Conservation (phyloP, 2,113 vertebrate species). For the Dinomys branickii region DNA sequence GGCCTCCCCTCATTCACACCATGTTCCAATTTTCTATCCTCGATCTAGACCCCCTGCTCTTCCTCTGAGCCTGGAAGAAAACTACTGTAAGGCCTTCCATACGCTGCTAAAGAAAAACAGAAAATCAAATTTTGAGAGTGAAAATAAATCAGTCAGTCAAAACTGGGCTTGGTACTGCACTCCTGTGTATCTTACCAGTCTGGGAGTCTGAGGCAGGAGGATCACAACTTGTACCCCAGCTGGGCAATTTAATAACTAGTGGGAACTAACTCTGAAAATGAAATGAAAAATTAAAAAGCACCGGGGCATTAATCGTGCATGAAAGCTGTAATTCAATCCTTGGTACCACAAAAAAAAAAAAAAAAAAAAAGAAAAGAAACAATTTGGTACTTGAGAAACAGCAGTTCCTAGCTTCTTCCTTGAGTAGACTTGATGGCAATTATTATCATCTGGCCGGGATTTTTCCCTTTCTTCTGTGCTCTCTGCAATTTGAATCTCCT, state of each 20-base stretch:
- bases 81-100: background rate
- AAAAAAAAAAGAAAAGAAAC: too few relatives aligned
- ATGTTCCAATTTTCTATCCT: background rate
- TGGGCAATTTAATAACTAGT: background rate
- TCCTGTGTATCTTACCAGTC: background rate
- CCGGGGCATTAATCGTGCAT: too few relatives aligned
- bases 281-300: background rate
- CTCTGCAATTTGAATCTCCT: background rate
- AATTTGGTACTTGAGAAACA: background rate
- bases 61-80: background rate
- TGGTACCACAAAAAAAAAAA: too few relatives aligned
- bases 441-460: background rate
- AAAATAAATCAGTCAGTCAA: background rate
- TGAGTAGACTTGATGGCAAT: background rate
- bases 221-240: background rate
- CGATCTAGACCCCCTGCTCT: background rate
- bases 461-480: background rate
- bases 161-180: background rate
- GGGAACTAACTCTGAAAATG: background rate
- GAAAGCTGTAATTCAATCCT: background rate
- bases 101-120: background rate
- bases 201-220: background rate
- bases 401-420: background rate
- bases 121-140: background rate
- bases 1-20: background rate